These are phyloP conservation scores for Ceratosolen solmsi DNA, from an alignment of 1,140 invertebrate species.

Conservation along the genomic window DNA sequence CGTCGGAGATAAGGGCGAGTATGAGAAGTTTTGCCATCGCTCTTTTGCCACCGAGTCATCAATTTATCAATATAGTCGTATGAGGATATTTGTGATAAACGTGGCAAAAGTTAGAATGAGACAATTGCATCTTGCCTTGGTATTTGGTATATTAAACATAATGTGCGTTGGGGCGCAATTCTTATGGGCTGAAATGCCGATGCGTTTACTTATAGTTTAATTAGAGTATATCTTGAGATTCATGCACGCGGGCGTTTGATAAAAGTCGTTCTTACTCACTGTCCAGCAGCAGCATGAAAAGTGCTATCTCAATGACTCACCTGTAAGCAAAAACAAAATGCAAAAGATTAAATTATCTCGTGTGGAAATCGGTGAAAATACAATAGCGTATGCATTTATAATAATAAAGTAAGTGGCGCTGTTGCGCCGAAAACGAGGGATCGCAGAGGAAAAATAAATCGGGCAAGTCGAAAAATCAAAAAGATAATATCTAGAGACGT, in stretches of 20 bases:
- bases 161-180: background rate
- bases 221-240: background rate
- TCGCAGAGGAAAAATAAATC: background rate
- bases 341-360: background rate
- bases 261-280: background rate
- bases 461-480: conserved; percentile 19
- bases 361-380: background rate
- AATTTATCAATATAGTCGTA: background rate
- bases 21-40: no score
- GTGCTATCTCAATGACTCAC: background rate
- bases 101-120: background rate
- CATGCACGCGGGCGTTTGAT: background rate
- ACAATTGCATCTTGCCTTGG: background rate
- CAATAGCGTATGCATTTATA: background rate
- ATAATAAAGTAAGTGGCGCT: background rate
- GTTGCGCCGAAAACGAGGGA: background rate
- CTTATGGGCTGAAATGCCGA: background rate
- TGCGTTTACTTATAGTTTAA: background rate
- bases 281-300: background rate
- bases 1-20: background rate
- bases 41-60: background rate
- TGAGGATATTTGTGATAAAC: background rate
- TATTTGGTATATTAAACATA: background rate
- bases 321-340: conserved; percentile 6
- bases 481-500: conserved; percentile 16